These are phyloP conservation scores for Indicator maculatus DNA, from an alignment of 2,113 vertebrate species.

Conservation along the genomic window DNA sequence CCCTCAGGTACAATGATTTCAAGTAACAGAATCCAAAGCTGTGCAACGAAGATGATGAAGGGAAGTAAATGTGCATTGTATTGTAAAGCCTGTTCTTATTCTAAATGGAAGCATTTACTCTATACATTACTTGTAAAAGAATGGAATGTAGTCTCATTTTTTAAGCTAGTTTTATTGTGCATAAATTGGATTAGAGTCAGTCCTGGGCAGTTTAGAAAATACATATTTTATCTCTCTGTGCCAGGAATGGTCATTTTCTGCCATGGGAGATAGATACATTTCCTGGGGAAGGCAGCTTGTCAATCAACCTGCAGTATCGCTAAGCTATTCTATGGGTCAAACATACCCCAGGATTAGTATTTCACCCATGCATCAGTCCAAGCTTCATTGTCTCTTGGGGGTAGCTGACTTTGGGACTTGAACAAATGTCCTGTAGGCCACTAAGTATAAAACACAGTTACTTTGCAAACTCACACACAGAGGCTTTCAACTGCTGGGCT, in stretches of 20 bases:
- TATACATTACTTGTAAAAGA: background rate
- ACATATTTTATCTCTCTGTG: background rate
- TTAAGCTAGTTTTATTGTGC: background rate
- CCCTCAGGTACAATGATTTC: background rate
- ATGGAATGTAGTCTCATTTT: constrained; percentile 52
- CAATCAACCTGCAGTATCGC: background rate
- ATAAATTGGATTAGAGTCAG: background rate
- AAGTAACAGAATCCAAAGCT: constrained; percentile 62
- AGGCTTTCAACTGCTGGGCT: background rate
- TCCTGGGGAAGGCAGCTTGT: background rate
- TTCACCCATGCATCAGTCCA: background rate
- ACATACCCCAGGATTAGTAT: fast-evolving
- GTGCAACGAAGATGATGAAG: background rate
- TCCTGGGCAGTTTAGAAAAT: background rate
- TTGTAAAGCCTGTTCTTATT: background rate
- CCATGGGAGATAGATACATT: background rate
- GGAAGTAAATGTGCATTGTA: background rate
- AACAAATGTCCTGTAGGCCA: background rate
- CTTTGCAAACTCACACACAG: background rate
- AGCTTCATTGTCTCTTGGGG: background rate
- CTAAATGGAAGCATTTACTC: background rate
- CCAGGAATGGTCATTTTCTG: background rate
- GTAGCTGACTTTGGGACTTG: background rate
- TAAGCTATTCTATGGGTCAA: background rate
- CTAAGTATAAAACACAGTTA: background rate